Percentiles rank a stretch among this genome's conserved stretches.
These are phyloP conservation scores for Beris morrisii DNA, from an alignment of 2,888 invertebrate species.

Conservation along the genomic window DNA sequence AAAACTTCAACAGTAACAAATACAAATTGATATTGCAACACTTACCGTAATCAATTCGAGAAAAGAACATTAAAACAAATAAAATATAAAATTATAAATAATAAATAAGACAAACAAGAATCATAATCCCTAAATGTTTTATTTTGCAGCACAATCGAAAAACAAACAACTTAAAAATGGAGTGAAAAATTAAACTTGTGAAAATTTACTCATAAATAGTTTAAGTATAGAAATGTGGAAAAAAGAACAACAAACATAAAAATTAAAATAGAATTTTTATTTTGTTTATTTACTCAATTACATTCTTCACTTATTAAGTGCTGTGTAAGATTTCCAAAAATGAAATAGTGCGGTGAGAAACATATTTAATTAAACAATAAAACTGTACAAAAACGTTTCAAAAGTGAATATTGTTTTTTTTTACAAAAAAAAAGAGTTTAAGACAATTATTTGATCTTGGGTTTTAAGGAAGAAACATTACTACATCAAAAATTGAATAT, in stretches of 20 bases:
- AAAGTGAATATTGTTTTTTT: constrained; percentile 1
- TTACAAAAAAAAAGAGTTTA: not conserved
- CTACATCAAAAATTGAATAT: no score
- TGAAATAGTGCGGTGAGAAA: constrained; percentile 8
- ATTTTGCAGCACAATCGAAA: constrained; percentile 29
- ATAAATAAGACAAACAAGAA: no score
- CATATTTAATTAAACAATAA: constrained; percentile 20
- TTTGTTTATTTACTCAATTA: constrained; percentile 4
- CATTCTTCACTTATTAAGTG: constrained; percentile 7
- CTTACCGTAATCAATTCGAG: no score
- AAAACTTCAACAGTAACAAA: no score
- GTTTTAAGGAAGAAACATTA: no score
- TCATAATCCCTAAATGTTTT: not conserved
- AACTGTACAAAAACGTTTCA: constrained; percentile 26
- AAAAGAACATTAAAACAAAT: no score
- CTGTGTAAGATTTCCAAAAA: constrained; percentile 13
- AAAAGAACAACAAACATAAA: constrained; percentile 7
- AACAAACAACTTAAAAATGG: constrained; percentile 8
- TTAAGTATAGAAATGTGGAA: not conserved
- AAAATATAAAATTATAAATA: no score
- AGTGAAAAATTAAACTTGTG: constrained; percentile 2
- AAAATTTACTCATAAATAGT: no score
- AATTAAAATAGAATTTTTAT: constrained; percentile 7
- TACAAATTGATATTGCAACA: no score
- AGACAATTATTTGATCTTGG: no score